Evolutionary conservation across 2,888 invertebrate species (phyloP).

Genomic region (Clunio marinus): DNA sequence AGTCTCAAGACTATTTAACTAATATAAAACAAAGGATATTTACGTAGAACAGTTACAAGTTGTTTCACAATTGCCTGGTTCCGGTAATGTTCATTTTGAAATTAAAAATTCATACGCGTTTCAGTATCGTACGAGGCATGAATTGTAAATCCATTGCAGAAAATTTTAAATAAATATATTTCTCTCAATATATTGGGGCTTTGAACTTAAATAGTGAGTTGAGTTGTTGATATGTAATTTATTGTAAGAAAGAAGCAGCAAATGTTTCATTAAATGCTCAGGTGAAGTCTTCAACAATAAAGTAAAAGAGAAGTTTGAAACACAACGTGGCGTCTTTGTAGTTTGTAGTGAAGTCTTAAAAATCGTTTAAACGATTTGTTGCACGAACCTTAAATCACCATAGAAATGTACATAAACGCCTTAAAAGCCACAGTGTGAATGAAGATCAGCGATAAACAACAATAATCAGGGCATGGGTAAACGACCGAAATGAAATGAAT

Average conservation of each 20-base stretch:
- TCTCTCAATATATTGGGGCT: not conserved
- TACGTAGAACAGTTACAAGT: too few relatives aligned
- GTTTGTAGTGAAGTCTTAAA: not conserved
- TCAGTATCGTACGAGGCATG: not conserved
- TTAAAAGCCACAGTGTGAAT: not conserved
- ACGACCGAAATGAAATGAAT: not conserved
- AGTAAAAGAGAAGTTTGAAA: not conserved
- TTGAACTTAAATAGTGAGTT: not conserved
- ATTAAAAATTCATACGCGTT: not conserved
- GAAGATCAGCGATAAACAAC: constrained; percentile 1
- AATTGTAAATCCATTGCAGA: too few relatives aligned
- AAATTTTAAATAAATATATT: not conserved
- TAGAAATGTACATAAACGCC: not conserved
- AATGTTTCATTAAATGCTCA: too few relatives aligned
- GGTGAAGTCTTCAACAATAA: too few relatives aligned
- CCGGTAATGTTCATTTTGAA: not conserved
- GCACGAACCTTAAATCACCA: constrained; percentile 10
- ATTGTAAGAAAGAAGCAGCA: too few relatives aligned
- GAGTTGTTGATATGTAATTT: too few relatives aligned
- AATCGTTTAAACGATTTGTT: not conserved
- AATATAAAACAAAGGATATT: too few relatives aligned
- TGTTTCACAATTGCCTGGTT: not conserved
- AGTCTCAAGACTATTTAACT: too few relatives aligned
- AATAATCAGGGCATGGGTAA: not conserved
- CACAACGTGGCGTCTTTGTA: not conserved